A percentile compares a stretch with the other conserved stretches of the same genome.
Conservation (phyloP, 2,797 vertebrate species). For the Acrossocheilus fasciatus region DNA sequence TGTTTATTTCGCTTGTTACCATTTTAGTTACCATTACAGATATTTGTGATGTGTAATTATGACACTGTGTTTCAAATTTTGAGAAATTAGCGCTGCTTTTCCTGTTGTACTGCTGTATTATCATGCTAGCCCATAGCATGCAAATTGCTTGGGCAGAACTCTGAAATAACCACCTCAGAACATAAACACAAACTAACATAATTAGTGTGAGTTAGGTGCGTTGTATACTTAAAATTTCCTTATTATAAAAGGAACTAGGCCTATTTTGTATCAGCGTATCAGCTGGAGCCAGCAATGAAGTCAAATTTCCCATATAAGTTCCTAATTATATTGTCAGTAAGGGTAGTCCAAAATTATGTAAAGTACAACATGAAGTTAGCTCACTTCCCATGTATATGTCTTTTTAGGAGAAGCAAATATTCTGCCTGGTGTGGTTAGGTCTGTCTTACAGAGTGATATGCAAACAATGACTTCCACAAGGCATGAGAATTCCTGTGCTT, state of each 20-base stretch:
- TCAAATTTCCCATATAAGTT: background rate
- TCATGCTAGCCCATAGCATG: background rate
- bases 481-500: background rate
- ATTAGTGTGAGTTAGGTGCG: background rate
- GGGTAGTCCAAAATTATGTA: too few relatives aligned
- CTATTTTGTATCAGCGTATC: background rate
- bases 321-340: background rate
- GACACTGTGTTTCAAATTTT: background rate
- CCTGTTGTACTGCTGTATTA: background rate
- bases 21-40: background rate
- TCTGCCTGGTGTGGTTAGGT: background rate
- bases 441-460: background rate
- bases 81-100: background rate
- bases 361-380: background rate
- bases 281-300: background rate
- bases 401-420: background rate
- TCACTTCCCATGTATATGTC: background rate
- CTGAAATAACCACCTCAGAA: background rate
- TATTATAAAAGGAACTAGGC: background rate
- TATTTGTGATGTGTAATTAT: background rate
- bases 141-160: background rate
- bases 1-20: background rate
- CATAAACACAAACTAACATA: background rate
- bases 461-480: background rate
- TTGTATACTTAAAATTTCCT: background rate